Evolutionary conservation across 2,888 invertebrate genomes (phyloP), one percentile per base, ranked within the genome.

Genomic region (Hylaea fasciaria): DNA sequence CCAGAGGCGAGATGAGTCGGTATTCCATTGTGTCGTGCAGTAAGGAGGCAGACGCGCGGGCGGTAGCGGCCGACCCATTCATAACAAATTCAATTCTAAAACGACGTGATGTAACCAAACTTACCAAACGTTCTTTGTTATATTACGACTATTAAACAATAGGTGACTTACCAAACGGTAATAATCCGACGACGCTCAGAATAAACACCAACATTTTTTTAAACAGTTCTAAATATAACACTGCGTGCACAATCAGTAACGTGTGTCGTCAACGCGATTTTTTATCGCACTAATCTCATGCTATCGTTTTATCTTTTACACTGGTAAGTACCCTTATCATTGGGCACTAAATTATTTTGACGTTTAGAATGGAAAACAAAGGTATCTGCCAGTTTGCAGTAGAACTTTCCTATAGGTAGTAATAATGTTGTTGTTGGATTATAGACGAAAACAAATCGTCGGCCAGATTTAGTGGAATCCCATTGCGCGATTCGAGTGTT

Each of bases 1-100:
- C 81, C 82, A 77, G 78, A 80, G 79, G 83, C 82, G 77, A 85
- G 89, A 89, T 89, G 89, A 86, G 89, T 83, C 82, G 71, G 78
- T 77, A 72, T 73, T 73, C 80, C 74, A 90, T 89, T 88, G 87
- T 87, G 70, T 74, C 62, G 60, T 52, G 67, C 62, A 62, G 69
- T 68, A 60, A 71, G 62, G 67, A 62, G 67, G 69, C 59, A 52
- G 74, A 64, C 66, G 77, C 81, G 86, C 82, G 81, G 85, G 83
- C 81, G 83, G 75, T 62, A 66, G 63, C 52, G 16, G 71, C 70
- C 68, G 65, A 66, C 67, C 74, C 75, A 77, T 75, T 75, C 76
- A 76, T 75, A 70, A 76, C 70, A 77, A 75, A 80, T 78, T 72
- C 70, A 78, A 82, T 80, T 77, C 13, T 73, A 78, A 76, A 76